Percentiles rank a stretch among this genome's conserved stretches.
Conservation (phyloP, 1,140 invertebrate genomes). For the Lepidurus arcticus region DNA sequence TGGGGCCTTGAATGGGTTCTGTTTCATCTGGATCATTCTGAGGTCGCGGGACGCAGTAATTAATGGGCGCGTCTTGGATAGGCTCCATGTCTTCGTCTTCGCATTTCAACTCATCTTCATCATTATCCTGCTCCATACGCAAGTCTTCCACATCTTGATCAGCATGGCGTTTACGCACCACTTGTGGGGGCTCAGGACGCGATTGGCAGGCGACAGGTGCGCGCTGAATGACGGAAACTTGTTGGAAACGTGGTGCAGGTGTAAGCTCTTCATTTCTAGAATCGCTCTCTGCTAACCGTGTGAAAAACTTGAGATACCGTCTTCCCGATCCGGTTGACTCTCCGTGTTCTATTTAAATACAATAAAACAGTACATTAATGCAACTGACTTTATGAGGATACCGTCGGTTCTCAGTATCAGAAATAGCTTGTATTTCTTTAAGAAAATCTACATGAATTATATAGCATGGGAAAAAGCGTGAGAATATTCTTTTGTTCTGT, state of each 20-base stretch:
- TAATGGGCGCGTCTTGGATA: constrained; percentile 74
- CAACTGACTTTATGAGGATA: neutral
- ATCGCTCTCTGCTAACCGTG: constrained; percentile 24
- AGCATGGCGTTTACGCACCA: neutral
- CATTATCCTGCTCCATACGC: neutral
- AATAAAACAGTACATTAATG: neutral
- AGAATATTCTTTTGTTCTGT: neutral
- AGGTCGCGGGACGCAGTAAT: constrained; percentile 50
- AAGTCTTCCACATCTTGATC: constrained; percentile 9
- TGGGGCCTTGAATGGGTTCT: constrained; percentile 41
- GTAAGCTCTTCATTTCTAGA: constrained; percentile 49
- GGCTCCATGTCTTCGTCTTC: constrained; percentile 47
- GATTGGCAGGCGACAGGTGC: constrained; percentile 52
- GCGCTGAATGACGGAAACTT: constrained; percentile 73
- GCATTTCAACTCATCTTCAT: constrained; percentile 43
- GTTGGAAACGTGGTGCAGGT: constrained; percentile 44
- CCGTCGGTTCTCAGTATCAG: too few relatives aligned
- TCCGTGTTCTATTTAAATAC: constrained; percentile 15
- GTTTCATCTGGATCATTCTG: constrained; percentile 56
- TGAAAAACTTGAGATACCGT: constrained; percentile 31
- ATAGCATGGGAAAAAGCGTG: neutral
- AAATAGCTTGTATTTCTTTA: too few relatives aligned
- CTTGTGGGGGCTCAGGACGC: constrained; percentile 17
- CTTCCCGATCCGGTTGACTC: constrained; percentile 51
- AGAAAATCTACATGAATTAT: too few relatives aligned